Conservation (phyloP, 2,888 invertebrate genomes). For the Bugulina stolonifera region DNA sequence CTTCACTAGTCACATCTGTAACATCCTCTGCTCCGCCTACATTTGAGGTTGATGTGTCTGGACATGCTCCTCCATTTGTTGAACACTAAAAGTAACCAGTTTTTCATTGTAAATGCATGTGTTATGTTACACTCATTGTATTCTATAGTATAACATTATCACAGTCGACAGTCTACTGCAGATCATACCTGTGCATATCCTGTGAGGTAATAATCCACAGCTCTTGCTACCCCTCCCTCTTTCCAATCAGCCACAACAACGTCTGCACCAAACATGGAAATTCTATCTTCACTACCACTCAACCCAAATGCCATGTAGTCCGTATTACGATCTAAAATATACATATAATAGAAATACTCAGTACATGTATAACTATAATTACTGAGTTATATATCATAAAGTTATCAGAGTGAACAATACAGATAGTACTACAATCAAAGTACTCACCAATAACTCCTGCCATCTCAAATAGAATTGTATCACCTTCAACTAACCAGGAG, state of each 20-base stretch:
- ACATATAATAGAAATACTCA: neutral
- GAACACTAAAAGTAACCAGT: slow-evolving; percentile 28
- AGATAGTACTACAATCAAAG: too few species aligned
- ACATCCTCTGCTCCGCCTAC: neutral
- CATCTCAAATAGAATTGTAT: slow-evolving; percentile 4
- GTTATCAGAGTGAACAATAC: too few species aligned
- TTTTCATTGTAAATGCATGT: neutral
- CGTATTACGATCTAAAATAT: slow-evolving; percentile 53
- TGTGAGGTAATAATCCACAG: slow-evolving; percentile 27
- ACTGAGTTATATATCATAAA: too few species aligned
- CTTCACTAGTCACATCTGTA: neutral
- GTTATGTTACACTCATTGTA: neutral
- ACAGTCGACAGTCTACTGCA: too few species aligned
- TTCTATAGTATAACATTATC: neutral
- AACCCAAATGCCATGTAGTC: slow-evolving; percentile 84
- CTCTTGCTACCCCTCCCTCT: neutral
- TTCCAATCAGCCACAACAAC: slow-evolving; percentile 72
- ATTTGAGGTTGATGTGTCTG: slow-evolving; percentile 35
- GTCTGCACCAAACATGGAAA: slow-evolving; percentile 71
- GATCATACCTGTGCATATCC: neutral
- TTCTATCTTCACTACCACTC: slow-evolving; percentile 61
- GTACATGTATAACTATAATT: neutral
- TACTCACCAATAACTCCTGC: slow-evolving; percentile 12
- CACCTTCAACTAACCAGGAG: neutral
- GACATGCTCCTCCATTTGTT: slow-evolving; percentile 36